Conservation (phyloP, 2,797 vertebrate species). For the Delichon dasypus region DNA sequence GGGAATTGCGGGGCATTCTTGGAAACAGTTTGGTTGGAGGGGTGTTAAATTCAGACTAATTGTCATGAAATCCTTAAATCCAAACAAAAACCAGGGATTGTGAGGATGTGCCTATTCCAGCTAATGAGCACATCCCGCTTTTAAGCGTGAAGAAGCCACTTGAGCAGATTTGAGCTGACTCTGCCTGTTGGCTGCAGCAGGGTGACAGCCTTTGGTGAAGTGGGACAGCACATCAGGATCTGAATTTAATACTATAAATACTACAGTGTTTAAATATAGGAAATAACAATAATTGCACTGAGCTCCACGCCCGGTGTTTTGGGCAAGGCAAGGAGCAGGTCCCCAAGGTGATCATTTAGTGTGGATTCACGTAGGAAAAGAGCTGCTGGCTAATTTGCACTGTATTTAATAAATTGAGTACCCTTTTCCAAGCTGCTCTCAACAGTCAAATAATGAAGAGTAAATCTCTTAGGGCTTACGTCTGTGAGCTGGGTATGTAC, state of each 20-base stretch:
- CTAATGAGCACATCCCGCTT: neutral
- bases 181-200: neutral
- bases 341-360: neutral
- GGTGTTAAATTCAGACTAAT: neutral
- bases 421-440: neutral
- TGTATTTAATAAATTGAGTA: neutral
- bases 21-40: neutral
- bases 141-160: neutral
- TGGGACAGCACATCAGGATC: neutral
- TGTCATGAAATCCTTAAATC: neutral
- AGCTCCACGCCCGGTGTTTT: neutral
- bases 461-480: fast-evolving
- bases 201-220: neutral
- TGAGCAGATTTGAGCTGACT: neutral
- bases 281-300: neutral
- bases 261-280: neutral
- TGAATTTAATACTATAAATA: neutral
- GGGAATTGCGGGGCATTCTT: neutral
- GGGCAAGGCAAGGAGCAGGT: neutral
- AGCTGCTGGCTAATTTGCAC: neutral
- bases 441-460: neutral
- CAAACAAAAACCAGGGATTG: neutral
- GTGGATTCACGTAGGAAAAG: neutral
- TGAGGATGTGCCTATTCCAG: neutral
- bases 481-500: neutral